These are phyloP conservation scores for Sciaenops ocellatus DNA, from an alignment of 2,797 vertebrate genomes.

Conservation along the genomic window DNA sequence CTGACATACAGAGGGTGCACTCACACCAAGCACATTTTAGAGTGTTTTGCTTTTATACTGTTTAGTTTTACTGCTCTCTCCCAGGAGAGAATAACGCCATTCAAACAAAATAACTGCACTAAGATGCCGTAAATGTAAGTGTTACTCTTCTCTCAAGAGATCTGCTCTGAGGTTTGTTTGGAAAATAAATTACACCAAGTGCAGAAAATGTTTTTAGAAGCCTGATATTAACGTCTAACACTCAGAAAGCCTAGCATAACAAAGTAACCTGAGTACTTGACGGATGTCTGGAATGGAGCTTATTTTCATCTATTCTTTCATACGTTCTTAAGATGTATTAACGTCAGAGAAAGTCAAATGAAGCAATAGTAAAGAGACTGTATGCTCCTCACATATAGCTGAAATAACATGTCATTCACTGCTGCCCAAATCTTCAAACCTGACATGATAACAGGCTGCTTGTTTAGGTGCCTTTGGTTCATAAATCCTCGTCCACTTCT, in stretches of 20 bases:
- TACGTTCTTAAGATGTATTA: neutral
- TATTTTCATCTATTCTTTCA: neutral
- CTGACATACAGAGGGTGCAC: constrained; percentile 14
- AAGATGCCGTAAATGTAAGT: neutral
- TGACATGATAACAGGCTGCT: neutral
- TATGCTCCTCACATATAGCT: neutral
- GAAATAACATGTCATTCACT: too few species aligned
- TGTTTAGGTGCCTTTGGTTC: neutral
- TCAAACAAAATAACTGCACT: neutral
- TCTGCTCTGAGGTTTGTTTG: constrained; percentile 9
- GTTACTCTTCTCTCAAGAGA: neutral
- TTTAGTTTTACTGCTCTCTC: neutral
- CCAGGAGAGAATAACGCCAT: neutral
- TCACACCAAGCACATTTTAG: neutral
- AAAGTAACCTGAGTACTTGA: neutral
- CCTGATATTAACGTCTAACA: neutral
- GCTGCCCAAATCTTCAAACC: neutral
- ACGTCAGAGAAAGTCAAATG: neutral
- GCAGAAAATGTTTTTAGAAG: neutral
- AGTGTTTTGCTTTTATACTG: neutral
- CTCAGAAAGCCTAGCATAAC: neutral
- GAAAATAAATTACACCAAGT: neutral
- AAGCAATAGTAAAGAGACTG: neutral
- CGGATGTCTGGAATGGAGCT: neutral
- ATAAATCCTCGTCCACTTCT: neutral